Conservation (phyloP, 2,797 vertebrate species). For the Clarias platycephalus region DNA sequence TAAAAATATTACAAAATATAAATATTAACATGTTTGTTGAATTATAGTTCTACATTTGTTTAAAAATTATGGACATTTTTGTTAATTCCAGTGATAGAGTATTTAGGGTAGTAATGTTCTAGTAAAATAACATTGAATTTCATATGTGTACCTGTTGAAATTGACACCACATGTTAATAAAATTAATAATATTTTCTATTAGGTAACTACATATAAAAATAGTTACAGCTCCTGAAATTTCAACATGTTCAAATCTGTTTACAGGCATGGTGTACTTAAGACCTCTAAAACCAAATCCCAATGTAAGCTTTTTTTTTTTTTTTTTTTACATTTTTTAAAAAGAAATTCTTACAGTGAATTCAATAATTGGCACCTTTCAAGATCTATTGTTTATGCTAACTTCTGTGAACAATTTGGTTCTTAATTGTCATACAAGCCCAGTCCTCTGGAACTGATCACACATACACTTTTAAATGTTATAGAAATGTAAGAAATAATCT, state of each 20-base stretch:
- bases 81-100: neutral
- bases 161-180: neutral
- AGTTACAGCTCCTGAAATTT: neutral
- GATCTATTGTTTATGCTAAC: neutral
- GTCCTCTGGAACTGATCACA: neutral
- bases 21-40: neutral
- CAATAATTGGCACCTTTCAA: neutral
- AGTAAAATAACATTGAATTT: neutral
- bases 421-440: neutral
- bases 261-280: neutral
- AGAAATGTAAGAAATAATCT: neutral
- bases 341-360: neutral
- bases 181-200: neutral
- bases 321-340: too few species aligned
- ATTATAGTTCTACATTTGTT: too few species aligned
- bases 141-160: neutral
- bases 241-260: neutral
- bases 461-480: neutral
- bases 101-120: neutral
- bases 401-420: too few species aligned
- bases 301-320: neutral
- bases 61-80: neutral
- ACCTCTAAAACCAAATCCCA: neutral
- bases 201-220: neutral
- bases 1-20: too few species aligned